Evolutionary conservation across 92 coral and sea anemone genomes (phyloP).

Genomic region (Zoanthus gigantus): DNA sequence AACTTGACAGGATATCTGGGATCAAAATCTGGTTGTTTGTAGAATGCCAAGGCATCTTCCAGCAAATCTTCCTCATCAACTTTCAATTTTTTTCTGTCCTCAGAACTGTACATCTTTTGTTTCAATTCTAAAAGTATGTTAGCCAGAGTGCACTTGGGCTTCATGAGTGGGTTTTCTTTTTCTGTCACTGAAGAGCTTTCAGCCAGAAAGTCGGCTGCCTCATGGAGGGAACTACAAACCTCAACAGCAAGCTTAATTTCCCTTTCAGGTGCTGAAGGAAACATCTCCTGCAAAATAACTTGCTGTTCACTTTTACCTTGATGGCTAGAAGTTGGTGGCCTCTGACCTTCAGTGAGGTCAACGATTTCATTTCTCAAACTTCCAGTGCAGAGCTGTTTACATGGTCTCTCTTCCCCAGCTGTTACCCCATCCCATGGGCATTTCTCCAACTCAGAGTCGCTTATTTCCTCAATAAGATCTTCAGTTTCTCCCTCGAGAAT

Average conservation of each 20-base stretch:
- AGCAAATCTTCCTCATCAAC: constrained; percentile 8
- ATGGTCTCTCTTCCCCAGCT: constrained; percentile 24
- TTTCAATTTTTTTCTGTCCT: constrained; percentile 17
- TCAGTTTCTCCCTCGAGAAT: constrained; percentile 23
- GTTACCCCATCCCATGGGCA: constrained; percentile 26
- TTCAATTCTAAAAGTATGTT: constrained; percentile 4
- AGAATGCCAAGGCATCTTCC: constrained; percentile 3
- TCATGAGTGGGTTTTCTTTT: not conserved
- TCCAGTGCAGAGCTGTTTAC: constrained; percentile 23
- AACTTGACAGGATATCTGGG: not conserved
- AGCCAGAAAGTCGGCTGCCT: constrained; percentile 26
- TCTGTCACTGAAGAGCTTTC: constrained; percentile 14
- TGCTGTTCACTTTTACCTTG: constrained; percentile 28
- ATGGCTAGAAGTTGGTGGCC: constrained; percentile 21
- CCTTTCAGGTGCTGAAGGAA: constrained; percentile 14
- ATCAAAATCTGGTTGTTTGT: constrained; percentile 16
- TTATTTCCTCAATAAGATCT: constrained; percentile 8
- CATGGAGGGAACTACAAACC: constrained; percentile 12
- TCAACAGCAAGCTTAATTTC: constrained; percentile 11
- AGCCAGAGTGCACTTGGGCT: constrained; percentile 14
- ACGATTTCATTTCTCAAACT: constrained; percentile 17
- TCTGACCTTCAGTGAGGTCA: constrained; percentile 16
- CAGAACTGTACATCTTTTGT: constrained; percentile 19
- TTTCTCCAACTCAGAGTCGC: constrained; percentile 28
- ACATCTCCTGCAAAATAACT: constrained; percentile 24